Evolutionary conservation across 1,140 invertebrate species (phyloP), one percentile per base, ranked within the genome.

Genomic region (Drosophila littoralis): DNA sequence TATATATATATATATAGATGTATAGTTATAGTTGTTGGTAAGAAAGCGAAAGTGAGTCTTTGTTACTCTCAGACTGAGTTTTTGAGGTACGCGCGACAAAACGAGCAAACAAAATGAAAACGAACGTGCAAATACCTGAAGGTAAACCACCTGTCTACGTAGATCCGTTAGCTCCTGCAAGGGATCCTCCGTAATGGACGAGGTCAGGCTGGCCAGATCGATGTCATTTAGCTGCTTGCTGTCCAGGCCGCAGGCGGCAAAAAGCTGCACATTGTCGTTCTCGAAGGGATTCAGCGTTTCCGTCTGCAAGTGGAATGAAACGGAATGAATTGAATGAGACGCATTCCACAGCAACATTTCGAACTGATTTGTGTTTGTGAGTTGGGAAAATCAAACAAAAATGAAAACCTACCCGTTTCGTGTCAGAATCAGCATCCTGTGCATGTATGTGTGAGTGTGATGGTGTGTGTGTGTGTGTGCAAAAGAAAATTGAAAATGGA

Each of bases 211-310:
- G 59, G 92, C 93, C 92, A 93, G 93, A 91, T 94, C 93, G 90
- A 92, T 93, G 92, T 94, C 93, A 83, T 95, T 95, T 65, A 94
- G 90, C 69, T 92, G 93, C 54, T 93, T 93, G 75, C 93, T 93
- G 50, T 93, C 90, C 71, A 93, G 50, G 69, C 92, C 71, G 85
- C 93, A 88, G 80, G 95, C 93, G 91, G 94, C 94, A 79, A 94
- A 94, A 92, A 95, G 95, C 93, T 95, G 95, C 93, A 96, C 95
- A 95, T 96, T 96, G 94, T 96, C 94, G 88, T 95, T 94, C 90
- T 96, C 95, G 94, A 97, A 97, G 94, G 96, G 96, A 95, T 96
- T 97, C 94, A 96, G 95, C 95, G 96, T 96, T 94, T 97, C 96
- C 85, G 95, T 95, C 95, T 96, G 93, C 38, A 61, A 60, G 70